Base-by-base conservation (phyloP, 2,888 invertebrate species). In the Tromatobia lineatoria region DNA sequence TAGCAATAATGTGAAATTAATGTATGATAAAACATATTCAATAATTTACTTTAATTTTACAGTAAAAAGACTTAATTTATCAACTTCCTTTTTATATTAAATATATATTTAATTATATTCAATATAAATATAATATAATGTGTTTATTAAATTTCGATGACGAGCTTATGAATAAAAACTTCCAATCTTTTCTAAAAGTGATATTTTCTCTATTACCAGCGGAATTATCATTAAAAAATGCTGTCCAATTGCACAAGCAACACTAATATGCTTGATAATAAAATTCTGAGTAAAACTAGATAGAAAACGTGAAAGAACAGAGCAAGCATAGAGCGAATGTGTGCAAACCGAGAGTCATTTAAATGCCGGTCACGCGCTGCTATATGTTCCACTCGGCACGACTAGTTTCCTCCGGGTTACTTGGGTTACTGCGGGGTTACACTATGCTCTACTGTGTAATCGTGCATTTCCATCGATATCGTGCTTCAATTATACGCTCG, bases 401-500 rank as follows among this genome's bases (percentile, higher is more conserved):
- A n/a, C 52, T 71, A 71, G 71, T 80, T 80, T 73, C 69, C 78
- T 23, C 66, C 67, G 80, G 64, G 76, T 83, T 76, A 73, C 80
- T 83, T 67, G 45, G 50, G 23, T 80, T 75, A 71, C 57, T 34
- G 42, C 61, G 64, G 25, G 25, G 34, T 71, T 64, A 69, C 20
- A 59, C 66, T 78, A 15, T 73, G 29, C 20, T 45, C 23, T 47
- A 20, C 29, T 29, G 52, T 45, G 71, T 76, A 76, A 80, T 79
- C 82, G 34, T 71, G 25, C 47, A 79, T 75, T 79, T 79, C 23
- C 64, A 79, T 79, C 79, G 74, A 85, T 79, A 82, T 59, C 74
- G 57, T 54, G 85, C 79, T 85, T 79, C 85, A 79, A 85, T 78
- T 79, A 84, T 64, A 66, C 75, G 66, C 71, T 42, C 25, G 42